Conservation (phyloP, 1,140 invertebrate genomes). For the Papilio polyxenes region DNA sequence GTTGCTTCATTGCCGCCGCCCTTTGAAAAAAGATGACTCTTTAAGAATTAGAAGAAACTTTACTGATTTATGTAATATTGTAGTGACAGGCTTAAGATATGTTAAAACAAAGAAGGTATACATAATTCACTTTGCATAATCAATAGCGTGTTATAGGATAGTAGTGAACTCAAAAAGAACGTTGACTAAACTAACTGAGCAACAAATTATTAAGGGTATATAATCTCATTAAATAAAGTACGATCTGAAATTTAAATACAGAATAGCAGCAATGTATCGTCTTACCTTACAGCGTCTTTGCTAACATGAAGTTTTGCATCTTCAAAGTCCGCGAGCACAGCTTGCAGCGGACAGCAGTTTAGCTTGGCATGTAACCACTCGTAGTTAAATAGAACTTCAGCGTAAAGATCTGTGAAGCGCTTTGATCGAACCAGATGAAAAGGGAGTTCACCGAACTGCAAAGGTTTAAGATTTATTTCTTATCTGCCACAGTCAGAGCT, state of each 20-base stretch:
- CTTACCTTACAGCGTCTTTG: conserved; percentile 88
- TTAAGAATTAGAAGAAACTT: neutral
- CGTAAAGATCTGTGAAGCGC: conserved; percentile 95
- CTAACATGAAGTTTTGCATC: conserved; percentile 93
- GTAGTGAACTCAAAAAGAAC: no score
- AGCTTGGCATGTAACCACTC: conserved; percentile 98
- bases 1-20: neutral
- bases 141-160: no score
- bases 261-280: neutral
- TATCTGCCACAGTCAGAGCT: neutral
- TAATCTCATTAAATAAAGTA: no score
- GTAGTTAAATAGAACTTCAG: conserved; percentile 98
- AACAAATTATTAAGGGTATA: no score
- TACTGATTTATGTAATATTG: no score
- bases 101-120: no score
- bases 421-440: conserved; percentile 95
- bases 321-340: conserved; percentile 97
- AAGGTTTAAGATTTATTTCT: conserved; percentile 25
- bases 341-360: conserved; percentile 96
- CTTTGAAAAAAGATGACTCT: neutral
- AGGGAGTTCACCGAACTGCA: conserved; percentile 95
- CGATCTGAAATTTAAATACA: no score
- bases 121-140: no score
- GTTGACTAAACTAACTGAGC: no score
- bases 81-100: no score